Conservation (phyloP, 2,113 vertebrate genomes). For the Cichladusa arquata region DNA sequence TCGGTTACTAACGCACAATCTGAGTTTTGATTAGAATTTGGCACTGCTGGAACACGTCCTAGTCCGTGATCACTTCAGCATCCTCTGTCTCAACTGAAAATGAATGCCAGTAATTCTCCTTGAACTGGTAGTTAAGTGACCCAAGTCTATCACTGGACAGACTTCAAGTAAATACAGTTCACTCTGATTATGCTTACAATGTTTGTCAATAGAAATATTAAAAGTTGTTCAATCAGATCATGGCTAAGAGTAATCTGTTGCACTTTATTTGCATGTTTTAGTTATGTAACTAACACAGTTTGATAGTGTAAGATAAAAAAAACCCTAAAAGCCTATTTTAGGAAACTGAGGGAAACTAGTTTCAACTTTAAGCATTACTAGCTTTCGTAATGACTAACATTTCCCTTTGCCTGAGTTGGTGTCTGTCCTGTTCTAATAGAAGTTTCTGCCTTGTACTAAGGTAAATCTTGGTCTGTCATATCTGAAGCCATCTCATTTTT, state of each 20-base stretch:
- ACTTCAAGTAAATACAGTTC: background rate
- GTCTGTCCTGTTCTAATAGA: background rate
- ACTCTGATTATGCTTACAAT: background rate
- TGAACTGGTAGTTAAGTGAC: background rate
- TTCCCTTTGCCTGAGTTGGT: background rate
- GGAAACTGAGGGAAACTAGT: background rate
- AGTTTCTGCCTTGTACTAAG: background rate
- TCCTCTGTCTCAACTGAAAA: background rate
- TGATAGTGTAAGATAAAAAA: background rate
- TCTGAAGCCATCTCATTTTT: background rate
- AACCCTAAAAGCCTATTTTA: background rate
- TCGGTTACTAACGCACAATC: slow-evolving; percentile 37
- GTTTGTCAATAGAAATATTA: slow-evolving; percentile 54
- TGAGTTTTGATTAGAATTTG: background rate
- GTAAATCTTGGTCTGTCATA: background rate
- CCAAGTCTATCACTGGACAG: background rate
- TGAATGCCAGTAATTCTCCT: background rate
- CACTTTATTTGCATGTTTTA: background rate
- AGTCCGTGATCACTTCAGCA: background rate
- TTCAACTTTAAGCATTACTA: background rate
- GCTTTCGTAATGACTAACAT: background rate
- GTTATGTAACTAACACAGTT: background rate
- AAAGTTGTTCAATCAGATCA: slow-evolving; percentile 12
- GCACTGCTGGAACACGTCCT: background rate
- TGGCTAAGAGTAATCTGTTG: background rate